These are phyloP conservation scores for Philopotamus ludificatus DNA, from an alignment of 1,140 invertebrate genomes.

Conservation along the genomic window DNA sequence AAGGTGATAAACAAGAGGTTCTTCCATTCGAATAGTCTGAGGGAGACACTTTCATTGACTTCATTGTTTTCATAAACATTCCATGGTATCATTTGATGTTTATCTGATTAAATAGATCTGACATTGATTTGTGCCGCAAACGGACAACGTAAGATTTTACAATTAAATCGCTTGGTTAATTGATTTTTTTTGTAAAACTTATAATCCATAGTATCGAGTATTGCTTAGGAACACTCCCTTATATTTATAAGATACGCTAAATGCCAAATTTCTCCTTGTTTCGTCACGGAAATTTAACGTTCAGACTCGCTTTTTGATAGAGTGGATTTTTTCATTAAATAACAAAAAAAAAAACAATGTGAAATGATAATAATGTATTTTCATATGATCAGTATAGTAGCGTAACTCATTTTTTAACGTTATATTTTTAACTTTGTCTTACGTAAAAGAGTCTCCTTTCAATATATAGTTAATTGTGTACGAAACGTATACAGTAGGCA, in stretches of 20 bases:
- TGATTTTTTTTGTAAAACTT: not conserved
- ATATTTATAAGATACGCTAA: slow-evolving; percentile 9
- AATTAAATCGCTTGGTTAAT: not conserved
- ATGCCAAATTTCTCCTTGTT: slow-evolving; percentile 17
- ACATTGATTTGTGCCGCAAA: not conserved
- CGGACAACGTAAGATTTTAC: not conserved
- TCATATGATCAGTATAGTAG: slow-evolving; percentile 20
- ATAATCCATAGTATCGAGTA: not conserved
- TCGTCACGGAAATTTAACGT: not conserved
- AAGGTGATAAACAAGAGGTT: slow-evolving; percentile 20
- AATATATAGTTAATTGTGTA: slow-evolving; percentile 4
- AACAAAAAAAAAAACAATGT: slow-evolving; percentile 20
- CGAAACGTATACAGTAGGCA: slow-evolving; percentile 9
- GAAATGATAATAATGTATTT: slow-evolving; percentile 33
- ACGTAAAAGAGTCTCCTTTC: slow-evolving; percentile 15
- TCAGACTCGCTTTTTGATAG: not conserved
- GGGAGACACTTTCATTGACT: not conserved
- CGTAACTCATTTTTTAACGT: slow-evolving; percentile 14
- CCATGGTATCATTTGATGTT: not conserved
- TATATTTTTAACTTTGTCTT: slow-evolving; percentile 22
- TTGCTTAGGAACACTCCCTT: not conserved
- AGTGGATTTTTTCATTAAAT: not conserved
- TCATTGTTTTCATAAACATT: slow-evolving; percentile 24
- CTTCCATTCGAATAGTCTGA: slow-evolving; percentile 22
- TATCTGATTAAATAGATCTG: not conserved